Percentiles rank a stretch among this genome's conserved stretches.
Conservation (phyloP, 1,140 invertebrate species). For the Sinonovacula constricta region DNA sequence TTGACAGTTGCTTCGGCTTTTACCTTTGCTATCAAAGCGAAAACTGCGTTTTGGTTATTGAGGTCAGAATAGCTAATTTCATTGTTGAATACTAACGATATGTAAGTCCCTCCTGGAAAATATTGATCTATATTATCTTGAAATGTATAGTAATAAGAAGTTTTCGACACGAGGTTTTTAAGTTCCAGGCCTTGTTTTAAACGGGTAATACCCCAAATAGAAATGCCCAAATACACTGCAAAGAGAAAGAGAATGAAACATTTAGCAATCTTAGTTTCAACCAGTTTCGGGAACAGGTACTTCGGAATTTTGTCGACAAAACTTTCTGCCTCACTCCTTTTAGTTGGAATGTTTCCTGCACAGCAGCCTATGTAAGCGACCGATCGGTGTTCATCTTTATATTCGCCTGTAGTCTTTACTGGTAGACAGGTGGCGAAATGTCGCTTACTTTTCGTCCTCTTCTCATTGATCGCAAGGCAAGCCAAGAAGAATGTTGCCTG, state of each 20-base stretch:
- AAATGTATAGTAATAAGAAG: conserved; percentile 51
- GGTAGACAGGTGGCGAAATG: conserved; percentile 48
- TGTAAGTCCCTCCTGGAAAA: background rate
- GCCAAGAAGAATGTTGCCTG: conserved; percentile 49
- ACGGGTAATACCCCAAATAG: conserved; percentile 37
- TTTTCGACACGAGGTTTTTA: conserved; percentile 25
- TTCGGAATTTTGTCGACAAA: conserved; percentile 41
- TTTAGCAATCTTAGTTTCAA: conserved; percentile 81
- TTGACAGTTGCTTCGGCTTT: conserved; percentile 10
- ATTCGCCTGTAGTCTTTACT: conserved; percentile 9
- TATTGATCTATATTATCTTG: background rate
- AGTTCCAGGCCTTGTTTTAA: conserved; percentile 42
- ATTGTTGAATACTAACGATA: conserved; percentile 35
- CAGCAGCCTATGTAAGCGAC: conserved; percentile 22
- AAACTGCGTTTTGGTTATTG: background rate
- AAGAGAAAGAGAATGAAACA: conserved; percentile 70
- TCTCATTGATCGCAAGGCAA: conserved; percentile 49
- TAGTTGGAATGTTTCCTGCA: conserved; percentile 13
- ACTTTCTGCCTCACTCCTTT: conserved; percentile 30
- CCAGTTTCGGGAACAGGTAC: conserved; percentile 41
- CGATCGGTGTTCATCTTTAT: background rate
- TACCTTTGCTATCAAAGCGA: background rate
- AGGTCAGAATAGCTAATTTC: conserved; percentile 18
- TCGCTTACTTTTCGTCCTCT: conserved; percentile 29
- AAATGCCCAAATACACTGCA: conserved; percentile 25